Evolutionary conservation across 2,113 vertebrate genomes (phyloP), one percentile per base, ranked within the genome.

Genomic region (Campylomormyrus tamandua): DNA sequence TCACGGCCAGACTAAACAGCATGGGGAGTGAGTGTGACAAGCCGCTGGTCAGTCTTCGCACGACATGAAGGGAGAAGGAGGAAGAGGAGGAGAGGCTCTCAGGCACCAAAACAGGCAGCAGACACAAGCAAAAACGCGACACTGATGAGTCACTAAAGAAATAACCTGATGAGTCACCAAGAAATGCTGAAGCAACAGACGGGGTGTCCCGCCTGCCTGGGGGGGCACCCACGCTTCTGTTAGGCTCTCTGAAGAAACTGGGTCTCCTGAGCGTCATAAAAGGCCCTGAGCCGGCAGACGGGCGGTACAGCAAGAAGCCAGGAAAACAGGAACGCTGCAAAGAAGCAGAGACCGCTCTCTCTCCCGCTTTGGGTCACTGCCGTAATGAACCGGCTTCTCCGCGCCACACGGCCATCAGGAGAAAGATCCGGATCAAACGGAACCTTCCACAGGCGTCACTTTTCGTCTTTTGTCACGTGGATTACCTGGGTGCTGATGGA

Each of bases 401-500:
- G 62, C 6, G 10, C 15, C 15, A 46, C 84, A 39, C 77, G 49
- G 88, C 56, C 46, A 27, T 15, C 56, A 9, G 49, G 35, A 70
- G 87, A 91, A 62, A 89, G 52, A 90, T 80, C 89, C 48, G 92
- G 91, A 92, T 94, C 93, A 95, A 92, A 92, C 42, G 87, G 66
- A 31, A 90, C 92, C 92, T 92, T 93, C 89, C 92, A 0, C 62
- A 93, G 58, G 24, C 8, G 24, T 9, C 93, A 89, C 8, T 39
- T 90, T 94, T 93, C 87, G 93, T 93, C 90, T 95, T 92, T 84
- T 35, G 27, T 39, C 5, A 95, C 91, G 93, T 93, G 93, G 92
- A 94, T 96, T 95, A 99, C 98, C 97, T 99, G 98, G 74, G 98
- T 98, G 93, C 96, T 97, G 95, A 98, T 96, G 91, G 96, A 95